A percentile compares a stretch with the other conserved stretches of the same genome.
These are phyloP conservation scores for Carollia perspicillata DNA, from an alignment of 2,113 vertebrate genomes.

Conservation along the genomic window DNA sequence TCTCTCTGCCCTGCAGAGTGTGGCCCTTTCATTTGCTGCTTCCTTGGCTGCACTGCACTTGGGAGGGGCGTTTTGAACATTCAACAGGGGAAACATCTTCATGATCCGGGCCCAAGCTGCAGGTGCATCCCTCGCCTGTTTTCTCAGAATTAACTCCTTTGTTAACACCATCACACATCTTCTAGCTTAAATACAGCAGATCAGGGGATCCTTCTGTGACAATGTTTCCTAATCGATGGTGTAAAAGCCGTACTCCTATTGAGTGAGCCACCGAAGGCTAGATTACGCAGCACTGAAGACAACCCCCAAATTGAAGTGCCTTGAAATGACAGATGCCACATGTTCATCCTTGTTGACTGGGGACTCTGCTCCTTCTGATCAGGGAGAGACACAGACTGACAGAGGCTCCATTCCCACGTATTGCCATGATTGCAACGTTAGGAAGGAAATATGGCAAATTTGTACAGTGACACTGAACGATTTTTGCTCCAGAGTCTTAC, in stretches of 20 bases:
- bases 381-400: not conserved
- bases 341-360: not conserved
- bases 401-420: not conserved
- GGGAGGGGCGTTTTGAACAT: not conserved
- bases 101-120: not conserved
- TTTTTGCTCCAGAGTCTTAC: not conserved
- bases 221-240: not conserved
- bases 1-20: not conserved
- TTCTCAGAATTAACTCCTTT: not conserved
- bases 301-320: not conserved
- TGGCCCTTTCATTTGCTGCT: not conserved
- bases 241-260: not conserved
- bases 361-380: not conserved
- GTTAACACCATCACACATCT: not conserved
- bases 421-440: not conserved
- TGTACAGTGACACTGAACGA: not conserved
- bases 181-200: not conserved
- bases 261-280: not conserved
- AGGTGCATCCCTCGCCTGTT: not conserved
- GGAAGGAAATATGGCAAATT: not conserved
- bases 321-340: not conserved
- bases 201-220: not conserved
- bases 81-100: not conserved
- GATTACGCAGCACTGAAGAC: not conserved
- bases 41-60: not conserved